phyloP scores from a whole-genome alignment of 2,113 vertebrate genomes.

The Clupea harengus region DNA sequence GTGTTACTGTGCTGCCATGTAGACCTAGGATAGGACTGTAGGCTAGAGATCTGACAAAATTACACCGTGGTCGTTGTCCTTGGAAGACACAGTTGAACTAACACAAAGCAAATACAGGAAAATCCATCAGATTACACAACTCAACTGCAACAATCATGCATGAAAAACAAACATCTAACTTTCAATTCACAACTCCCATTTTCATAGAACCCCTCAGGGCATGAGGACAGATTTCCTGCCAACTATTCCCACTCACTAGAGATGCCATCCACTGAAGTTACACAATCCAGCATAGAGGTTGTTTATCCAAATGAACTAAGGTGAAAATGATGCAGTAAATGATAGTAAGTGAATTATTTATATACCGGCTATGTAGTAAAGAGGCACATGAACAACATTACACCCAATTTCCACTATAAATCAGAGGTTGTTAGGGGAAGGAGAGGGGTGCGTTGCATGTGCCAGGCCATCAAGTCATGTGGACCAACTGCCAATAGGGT shows the following conservation, averaged over 20 bases:
- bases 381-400: constrained; percentile 15
- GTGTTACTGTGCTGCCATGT: not conserved
- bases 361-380: not conserved
- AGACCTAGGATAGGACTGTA: not conserved
- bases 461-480: constrained; percentile 4
- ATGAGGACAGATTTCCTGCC: not conserved
- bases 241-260: not conserved
- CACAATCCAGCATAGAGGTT: not conserved
- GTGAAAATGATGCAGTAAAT: constrained; percentile 19
- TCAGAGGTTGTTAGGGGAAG: constrained; percentile 11
- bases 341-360: constrained; percentile 9
- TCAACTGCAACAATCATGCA: not conserved
- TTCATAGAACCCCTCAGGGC: not conserved
- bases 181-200: not conserved
- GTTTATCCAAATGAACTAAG: constrained; percentile 3
- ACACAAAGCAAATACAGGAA: not conserved
- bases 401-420: constrained; percentile 26
- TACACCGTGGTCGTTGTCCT: not conserved
- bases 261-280: not conserved
- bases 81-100: not conserved
- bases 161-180: not conserved
- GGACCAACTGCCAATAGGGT: not conserved
- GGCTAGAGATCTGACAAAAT: constrained; percentile 31
- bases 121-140: not conserved
- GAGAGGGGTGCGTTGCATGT: not conserved